Conservation (phyloP, 2,888 invertebrate species). For the Lissocephala sabroskyi region DNA sequence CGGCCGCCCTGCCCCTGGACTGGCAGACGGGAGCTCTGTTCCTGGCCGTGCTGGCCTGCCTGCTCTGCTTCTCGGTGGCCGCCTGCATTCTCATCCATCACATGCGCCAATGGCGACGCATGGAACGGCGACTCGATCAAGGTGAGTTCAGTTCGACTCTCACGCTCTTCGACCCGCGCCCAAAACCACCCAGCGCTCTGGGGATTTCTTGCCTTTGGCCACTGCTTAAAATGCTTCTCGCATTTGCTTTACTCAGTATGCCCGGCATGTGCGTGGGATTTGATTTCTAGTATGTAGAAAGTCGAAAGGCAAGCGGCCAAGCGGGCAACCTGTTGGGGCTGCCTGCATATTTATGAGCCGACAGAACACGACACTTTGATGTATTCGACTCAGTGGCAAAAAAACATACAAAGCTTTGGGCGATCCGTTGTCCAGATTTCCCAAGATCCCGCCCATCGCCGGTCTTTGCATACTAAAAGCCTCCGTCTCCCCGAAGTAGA, state of each 20-base stretch:
- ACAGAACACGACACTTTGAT: slow-evolving; percentile 56
- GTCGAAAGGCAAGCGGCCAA: slow-evolving; percentile 19
- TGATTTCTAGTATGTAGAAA: slow-evolving; percentile 36
- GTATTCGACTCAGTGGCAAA: slow-evolving; percentile 34
- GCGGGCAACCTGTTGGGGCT: slow-evolving; percentile 16
- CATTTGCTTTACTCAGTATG: slow-evolving; percentile 41
- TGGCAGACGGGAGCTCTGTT: slow-evolving; percentile 83
- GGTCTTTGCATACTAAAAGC: slow-evolving; percentile 8
- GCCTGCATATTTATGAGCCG: slow-evolving; percentile 48
- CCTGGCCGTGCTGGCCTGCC: slow-evolving; percentile 82
- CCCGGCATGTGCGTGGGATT: slow-evolving; percentile 30
- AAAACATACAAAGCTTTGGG: too few species aligned
- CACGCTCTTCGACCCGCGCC: slow-evolving; percentile 29
- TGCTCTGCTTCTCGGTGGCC: slow-evolving; percentile 85
- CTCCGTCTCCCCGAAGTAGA: slow-evolving; percentile 52
- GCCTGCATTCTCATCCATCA: slow-evolving; percentile 84
- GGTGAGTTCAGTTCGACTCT: slow-evolving; percentile 74
- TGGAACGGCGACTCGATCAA: slow-evolving; percentile 84
- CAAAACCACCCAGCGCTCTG: too few species aligned
- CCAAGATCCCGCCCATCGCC: background rate
- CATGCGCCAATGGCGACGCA: slow-evolving; percentile 84
- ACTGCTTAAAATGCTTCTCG: slow-evolving; percentile 23
- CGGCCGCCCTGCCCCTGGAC: slow-evolving; percentile 75
- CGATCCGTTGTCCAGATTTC: too few species aligned
- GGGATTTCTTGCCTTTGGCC: too few species aligned